Conservation (phyloP, 2,888 invertebrate species). For the Phortica okadai region DNA sequence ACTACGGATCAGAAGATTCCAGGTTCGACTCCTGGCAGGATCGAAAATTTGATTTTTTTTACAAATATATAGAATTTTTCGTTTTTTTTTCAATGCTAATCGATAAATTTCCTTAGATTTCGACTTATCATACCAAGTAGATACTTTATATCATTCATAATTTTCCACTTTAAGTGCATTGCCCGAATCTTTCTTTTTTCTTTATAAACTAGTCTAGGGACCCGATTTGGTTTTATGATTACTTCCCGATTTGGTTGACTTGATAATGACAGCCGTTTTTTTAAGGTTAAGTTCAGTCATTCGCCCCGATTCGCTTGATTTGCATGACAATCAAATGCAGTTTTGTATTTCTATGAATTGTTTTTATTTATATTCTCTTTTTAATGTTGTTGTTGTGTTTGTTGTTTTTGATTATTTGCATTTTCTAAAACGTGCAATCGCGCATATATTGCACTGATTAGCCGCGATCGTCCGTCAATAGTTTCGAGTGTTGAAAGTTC, state of each 20-base stretch:
- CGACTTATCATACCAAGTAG: neutral
- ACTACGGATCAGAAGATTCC: constrained; percentile 78
- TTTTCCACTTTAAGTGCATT: too few species aligned
- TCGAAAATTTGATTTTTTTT: constrained; percentile 53
- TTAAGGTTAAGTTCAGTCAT: constrained; percentile 65
- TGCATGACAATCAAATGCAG: constrained; percentile 51
- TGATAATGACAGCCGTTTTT: constrained; percentile 34
- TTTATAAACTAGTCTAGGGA: neutral
- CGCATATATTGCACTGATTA: constrained; percentile 24
- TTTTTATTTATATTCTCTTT: neutral
- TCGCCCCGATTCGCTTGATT: constrained; percentile 61
- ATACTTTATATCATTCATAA: neutral
- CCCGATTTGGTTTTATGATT: too few species aligned
- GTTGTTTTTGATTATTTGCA: constrained; percentile 12
- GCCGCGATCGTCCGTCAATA: constrained; percentile 1
- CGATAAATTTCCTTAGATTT: too few species aligned
- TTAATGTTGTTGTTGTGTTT: neutral
- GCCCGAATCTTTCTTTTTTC: neutral
- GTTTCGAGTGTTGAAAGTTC: constrained; percentile 20
- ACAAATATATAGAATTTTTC: too few species aligned
- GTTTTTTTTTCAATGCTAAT: constrained; percentile 46
- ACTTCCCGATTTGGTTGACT: neutral
- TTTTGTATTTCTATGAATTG: constrained; percentile 1
- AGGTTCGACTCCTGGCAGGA: constrained; percentile 78
- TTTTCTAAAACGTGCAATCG: constrained; percentile 26